Evolutionary conservation across 2,888 invertebrate genomes (phyloP), one percentile per base, ranked within the genome.

Genomic region (Pseudococcus jackbeardsleyi): DNA sequence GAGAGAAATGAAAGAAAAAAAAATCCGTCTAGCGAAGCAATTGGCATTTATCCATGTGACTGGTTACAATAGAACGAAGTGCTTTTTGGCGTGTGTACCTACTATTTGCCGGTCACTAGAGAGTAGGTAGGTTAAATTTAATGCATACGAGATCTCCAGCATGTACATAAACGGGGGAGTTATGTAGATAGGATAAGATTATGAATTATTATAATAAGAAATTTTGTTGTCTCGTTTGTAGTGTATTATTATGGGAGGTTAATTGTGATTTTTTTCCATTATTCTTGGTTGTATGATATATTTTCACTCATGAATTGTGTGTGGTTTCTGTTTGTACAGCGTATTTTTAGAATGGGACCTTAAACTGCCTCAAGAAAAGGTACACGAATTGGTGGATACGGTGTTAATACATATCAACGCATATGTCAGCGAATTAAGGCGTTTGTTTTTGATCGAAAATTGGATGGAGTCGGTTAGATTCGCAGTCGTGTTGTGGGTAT

Each of bases 401-500:
- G 95, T 96, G 91, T 96, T 98, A 89, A 95, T 96, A 90, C 97
- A 98, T 92, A 93, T 96, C 90, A 98, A 98, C 92, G 96, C 95
- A 68, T 94, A 94, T 89, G 93, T 95, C 90, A 92, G 94, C 89
- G 97, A 98, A 92, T 93, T 99, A 91, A 95, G 99, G 92, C 94
- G 98, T 92, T 93, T 99, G 91, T 98, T 99, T 94, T 94, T 99
- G 91, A 98, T 99, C 91, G 99, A 99, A 92, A 98, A 99, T 93
- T 94, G 99, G 91, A 95, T 99, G 91, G 99, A 99, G 93, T 97
- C 97, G 90, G 94, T 97, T 91, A 97, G 99, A 94, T 99, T 99
- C 93, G 98, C 96, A 90, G 95, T 98, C 90, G 93, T 98, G 91
- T 94, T 99, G 92, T 99, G 98, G 98, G 96, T 96, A 91, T 94